phyloP scores from a whole-genome alignment of 2,888 invertebrate species.

The Pyralis farinalis region DNA sequence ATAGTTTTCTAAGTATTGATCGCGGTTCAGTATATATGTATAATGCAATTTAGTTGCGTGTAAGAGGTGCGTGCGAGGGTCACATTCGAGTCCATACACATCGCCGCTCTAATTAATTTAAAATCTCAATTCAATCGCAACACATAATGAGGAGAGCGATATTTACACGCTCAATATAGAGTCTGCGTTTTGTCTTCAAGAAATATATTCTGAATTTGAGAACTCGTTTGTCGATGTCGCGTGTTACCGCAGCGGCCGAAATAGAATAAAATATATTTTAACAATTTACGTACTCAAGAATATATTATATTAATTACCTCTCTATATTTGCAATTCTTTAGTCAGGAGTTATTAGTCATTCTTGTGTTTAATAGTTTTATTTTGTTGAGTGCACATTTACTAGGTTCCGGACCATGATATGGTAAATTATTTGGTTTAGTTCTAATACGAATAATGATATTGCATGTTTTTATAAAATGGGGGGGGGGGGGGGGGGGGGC shows the following conservation, averaged over 20 bases:
- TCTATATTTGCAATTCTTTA: background rate
- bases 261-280: constrained; percentile 39
- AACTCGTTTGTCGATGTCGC: constrained; percentile 58
- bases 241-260: constrained; percentile 22
- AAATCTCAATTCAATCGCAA: constrained; percentile 81
- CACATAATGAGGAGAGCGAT: constrained; percentile 71
- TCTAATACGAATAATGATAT: too few relatives aligned
- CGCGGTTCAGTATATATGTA: background rate
- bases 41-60: constrained; percentile 52
- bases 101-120: constrained; percentile 79
- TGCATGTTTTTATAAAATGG: too few relatives aligned
- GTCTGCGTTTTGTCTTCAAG: constrained; percentile 56
- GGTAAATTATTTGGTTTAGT: too few relatives aligned
- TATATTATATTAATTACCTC: background rate
- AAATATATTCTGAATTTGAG: constrained; percentile 57
- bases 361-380: background rate
- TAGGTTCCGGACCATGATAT: too few relatives aligned
- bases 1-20: too few relatives aligned
- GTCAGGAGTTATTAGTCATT: background rate
- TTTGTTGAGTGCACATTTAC: too few relatives aligned
- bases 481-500: too few relatives aligned
- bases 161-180: constrained; percentile 63
- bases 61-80: constrained; percentile 69
- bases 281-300: constrained; percentile 40
- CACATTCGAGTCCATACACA: constrained; percentile 70